Conservation (phyloP, 2,888 invertebrate genomes). For the Stenodema calcarata region DNA sequence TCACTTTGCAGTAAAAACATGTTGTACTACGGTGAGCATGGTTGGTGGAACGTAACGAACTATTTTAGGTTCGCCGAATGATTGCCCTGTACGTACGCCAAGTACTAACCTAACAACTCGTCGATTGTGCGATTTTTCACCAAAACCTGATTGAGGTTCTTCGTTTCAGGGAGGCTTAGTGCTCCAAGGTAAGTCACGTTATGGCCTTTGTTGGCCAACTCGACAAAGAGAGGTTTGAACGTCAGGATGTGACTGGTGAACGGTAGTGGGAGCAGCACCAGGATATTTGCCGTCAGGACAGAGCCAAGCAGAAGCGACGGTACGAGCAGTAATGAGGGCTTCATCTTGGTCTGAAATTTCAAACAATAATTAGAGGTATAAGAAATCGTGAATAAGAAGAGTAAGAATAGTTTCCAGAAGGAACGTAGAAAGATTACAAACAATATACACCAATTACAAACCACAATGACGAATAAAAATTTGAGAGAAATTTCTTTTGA, state of each 20-base stretch:
- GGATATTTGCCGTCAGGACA: slow-evolving; percentile 44
- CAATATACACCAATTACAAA: no score
- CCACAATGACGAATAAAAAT: no score
- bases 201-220: slow-evolving; percentile 51
- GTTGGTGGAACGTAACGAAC: no score
- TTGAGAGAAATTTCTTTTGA: no score
- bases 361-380: no score
- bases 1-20: no score
- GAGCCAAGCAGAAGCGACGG: not conserved
- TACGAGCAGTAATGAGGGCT: not conserved
- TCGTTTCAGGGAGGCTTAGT: not conserved
- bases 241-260: slow-evolving; percentile 51
- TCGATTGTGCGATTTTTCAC: not conserved
- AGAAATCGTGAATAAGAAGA: no score
- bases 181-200: slow-evolving; percentile 50
- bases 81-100: no score
- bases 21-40: no score
- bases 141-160: slow-evolving; percentile 11
- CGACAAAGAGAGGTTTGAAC: slow-evolving; percentile 51
- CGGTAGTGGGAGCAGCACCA: slow-evolving; percentile 49
- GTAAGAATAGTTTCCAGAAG: no score
- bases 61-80: no score
- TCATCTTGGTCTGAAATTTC: not conserved
- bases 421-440: no score
- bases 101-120: not conserved